Conservation (phyloP, 2,797 vertebrate species). For the Squalus acanthias region DNA sequence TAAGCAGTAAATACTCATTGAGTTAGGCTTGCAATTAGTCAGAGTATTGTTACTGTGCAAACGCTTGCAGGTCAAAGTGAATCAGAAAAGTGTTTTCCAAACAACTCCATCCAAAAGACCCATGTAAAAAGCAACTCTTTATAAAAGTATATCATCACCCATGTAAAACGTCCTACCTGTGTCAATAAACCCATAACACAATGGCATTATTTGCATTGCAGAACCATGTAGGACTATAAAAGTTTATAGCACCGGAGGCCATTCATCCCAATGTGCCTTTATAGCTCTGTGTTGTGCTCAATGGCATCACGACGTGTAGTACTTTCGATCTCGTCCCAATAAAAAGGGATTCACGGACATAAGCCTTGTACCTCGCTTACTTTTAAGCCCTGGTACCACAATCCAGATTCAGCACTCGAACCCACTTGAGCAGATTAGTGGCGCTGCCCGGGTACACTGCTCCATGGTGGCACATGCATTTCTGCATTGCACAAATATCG, state of each 20-base stretch:
- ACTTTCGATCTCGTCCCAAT: background rate
- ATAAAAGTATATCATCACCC: background rate
- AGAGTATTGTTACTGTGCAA: background rate
- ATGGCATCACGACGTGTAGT: background rate
- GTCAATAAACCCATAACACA: background rate
- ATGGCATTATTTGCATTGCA: background rate
- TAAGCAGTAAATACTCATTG: background rate
- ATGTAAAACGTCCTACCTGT: background rate
- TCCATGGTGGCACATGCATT: background rate
- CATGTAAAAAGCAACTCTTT: background rate
- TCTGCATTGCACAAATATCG: background rate
- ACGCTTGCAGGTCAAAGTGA: background rate
- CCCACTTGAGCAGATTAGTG: background rate
- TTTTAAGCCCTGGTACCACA: background rate
- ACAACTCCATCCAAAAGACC: background rate
- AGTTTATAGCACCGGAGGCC: background rate
- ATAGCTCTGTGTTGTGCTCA: background rate
- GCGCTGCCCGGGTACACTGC: background rate
- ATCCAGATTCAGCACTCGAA: background rate
- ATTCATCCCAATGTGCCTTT: background rate
- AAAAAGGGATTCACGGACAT: background rate
- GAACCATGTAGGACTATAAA: background rate
- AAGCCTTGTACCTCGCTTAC: background rate
- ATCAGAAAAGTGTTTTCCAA: background rate
- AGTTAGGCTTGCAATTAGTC: background rate